Conservation (phyloP, 1,140 invertebrate genomes). For the Drosophila nebulosa region DNA sequence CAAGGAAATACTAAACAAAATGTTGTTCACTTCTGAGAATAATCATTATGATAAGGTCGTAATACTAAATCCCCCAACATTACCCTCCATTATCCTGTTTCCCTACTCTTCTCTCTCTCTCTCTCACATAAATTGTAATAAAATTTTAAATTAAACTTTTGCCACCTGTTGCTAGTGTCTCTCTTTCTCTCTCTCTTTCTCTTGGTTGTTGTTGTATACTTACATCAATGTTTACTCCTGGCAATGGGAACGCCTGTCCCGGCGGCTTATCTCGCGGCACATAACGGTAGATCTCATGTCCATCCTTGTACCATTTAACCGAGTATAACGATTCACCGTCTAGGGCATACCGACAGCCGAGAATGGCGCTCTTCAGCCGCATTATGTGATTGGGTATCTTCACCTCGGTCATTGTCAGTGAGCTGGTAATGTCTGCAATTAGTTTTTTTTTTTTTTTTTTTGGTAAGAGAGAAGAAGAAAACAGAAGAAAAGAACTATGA, state of each 20-base stretch:
- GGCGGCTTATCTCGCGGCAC: constrained; percentile 88
- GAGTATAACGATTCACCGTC: constrained; percentile 90
- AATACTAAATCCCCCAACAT: constrained; percentile 60
- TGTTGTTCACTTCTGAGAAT: constrained; percentile 72
- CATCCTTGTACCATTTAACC: constrained; percentile 94
- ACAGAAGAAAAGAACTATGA: constrained; percentile 1
- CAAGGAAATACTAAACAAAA: constrained; percentile 64
- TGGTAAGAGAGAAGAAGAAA: constrained; percentile 6
- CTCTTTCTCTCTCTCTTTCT: not conserved
- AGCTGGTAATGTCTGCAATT: constrained; percentile 81
- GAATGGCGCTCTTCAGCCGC: constrained; percentile 85
- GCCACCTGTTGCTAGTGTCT: constrained; percentile 4
- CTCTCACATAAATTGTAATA: constrained; percentile 66
- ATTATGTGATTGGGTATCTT: constrained; percentile 87
- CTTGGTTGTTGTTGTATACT: constrained; percentile 79
- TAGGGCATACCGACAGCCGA: constrained; percentile 90
- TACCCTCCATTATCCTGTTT: not conserved
- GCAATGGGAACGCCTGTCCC: constrained; percentile 87
- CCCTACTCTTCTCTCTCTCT: not conserved
- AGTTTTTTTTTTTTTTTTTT: too few species aligned
- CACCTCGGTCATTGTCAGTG: constrained; percentile 85
- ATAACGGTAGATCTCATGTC: constrained; percentile 92
- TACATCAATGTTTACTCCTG: constrained; percentile 91
- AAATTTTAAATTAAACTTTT: constrained; percentile 78
- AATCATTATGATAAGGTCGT: constrained; percentile 72